Conservation (phyloP, 2,888 invertebrate species). For the Dryobota labecula region DNA sequence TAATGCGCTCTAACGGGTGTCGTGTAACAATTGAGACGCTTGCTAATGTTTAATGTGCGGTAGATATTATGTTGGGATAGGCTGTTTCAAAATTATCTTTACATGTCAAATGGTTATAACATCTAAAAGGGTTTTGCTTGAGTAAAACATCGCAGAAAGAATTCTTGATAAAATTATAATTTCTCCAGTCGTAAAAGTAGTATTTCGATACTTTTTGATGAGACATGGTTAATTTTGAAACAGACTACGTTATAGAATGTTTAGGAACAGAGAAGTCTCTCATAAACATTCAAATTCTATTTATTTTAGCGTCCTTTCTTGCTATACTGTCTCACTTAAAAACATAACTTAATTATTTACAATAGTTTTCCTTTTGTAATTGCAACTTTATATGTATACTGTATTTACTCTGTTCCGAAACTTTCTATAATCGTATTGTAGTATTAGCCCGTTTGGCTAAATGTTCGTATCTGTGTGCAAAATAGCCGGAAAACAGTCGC, state of each 20-base stretch:
- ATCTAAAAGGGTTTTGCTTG: background rate
- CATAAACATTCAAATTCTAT: background rate
- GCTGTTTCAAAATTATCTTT: slow-evolving; percentile 26
- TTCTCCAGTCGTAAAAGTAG: background rate
- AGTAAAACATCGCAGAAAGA: background rate
- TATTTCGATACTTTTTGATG: background rate
- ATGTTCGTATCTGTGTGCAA: slow-evolving; percentile 65
- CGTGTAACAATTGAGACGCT: slow-evolving; percentile 56
- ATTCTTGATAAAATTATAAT: background rate
- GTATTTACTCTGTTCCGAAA: slow-evolving; percentile 40
- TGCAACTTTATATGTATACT: no score
- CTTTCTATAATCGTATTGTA: slow-evolving; percentile 32
- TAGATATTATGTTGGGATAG: slow-evolving; percentile 15
- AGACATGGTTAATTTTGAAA: slow-evolving; percentile 22
- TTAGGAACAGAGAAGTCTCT: slow-evolving; percentile 34
- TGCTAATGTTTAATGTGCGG: slow-evolving; percentile 51
- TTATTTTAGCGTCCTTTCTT: background rate
- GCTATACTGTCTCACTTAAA: background rate
- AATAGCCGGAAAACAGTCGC: slow-evolving; percentile 27
- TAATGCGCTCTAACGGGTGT: slow-evolving; percentile 62
- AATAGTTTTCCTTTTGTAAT: background rate
- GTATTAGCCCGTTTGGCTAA: slow-evolving; percentile 62
- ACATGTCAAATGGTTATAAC: background rate
- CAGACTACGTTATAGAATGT: slow-evolving; percentile 22
- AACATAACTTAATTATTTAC: background rate